Percentiles rank a stretch among this genome's conserved stretches.
These are phyloP conservation scores for Pseudolaguvia tuberculata DNA, from an alignment of 2,113 vertebrate genomes.

Conservation along the genomic window DNA sequence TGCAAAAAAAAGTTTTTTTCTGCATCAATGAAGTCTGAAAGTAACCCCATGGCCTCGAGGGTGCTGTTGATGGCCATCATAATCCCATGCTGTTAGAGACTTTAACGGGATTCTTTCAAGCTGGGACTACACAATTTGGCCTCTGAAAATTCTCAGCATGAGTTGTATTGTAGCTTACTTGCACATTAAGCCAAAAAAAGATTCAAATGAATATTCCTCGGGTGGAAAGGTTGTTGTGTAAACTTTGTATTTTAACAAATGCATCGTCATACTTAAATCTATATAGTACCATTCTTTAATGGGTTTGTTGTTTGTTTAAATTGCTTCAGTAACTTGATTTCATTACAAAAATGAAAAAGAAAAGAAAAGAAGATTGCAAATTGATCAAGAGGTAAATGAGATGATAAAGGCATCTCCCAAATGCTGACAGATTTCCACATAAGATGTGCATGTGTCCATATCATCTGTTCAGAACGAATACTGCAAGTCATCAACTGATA, in stretches of 20 bases:
- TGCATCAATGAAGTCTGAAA: conserved; percentile 27
- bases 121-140: conserved; percentile 33
- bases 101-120: conserved; percentile 35
- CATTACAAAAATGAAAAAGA: too few species aligned
- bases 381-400: too few species aligned
- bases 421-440: too few species aligned
- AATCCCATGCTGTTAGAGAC: conserved; percentile 42
- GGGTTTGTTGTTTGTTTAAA: neutral
- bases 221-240: too few species aligned
- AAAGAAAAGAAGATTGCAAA: too few species aligned
- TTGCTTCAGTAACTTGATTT: neutral
- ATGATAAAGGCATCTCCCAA: too few species aligned
- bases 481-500: too few species aligned
- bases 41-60: conserved; percentile 34
- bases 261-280: neutral
- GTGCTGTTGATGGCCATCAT: conserved; percentile 41
- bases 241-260: neutral
- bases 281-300: neutral
- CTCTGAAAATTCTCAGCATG: conserved; percentile 12
- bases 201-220: neutral
- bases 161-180: conserved; percentile 4
- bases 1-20: neutral
- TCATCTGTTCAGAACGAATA: too few species aligned
- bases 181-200: neutral
- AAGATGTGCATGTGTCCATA: too few species aligned